These are phyloP conservation scores for Macaria notata DNA, from an alignment of 2,888 invertebrate genomes.

Conservation along the genomic window DNA sequence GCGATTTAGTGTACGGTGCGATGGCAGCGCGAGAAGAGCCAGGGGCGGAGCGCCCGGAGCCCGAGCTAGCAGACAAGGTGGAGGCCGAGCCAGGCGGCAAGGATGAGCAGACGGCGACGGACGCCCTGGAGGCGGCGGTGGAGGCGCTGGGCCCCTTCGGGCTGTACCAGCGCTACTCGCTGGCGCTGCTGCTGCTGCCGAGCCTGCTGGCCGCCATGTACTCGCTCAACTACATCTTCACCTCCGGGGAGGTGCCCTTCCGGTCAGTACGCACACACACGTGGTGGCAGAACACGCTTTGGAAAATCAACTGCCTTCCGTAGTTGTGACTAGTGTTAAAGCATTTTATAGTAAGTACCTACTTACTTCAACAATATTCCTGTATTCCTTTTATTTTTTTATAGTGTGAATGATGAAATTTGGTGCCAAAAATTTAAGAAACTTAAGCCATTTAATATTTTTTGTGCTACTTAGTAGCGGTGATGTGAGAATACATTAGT, in stretches of 20 bases:
- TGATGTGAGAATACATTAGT: no score
- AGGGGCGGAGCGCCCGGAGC: no score
- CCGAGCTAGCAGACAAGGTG: not conserved
- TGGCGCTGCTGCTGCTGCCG: constrained; percentile 69
- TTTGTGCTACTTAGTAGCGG: no score
- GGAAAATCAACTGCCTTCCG: no score
- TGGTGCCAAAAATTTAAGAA: no score
- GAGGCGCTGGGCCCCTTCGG: constrained; percentile 69
- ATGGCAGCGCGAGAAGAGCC: constrained; percentile 18
- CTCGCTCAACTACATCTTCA: constrained; percentile 80
- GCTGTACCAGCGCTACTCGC: constrained; percentile 64
- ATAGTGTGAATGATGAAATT: no score
- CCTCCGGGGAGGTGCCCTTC: constrained; percentile 79
- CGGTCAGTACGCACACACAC: constrained; percentile 59
- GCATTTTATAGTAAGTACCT: no score
- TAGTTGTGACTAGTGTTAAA: no score
- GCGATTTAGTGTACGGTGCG: constrained; percentile 22
- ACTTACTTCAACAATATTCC: no score
- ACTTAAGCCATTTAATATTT: no score
- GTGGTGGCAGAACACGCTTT: no score
- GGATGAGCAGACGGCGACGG: constrained; percentile 21
- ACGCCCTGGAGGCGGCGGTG: constrained; percentile 60
- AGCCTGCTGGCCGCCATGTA: constrained; percentile 77
- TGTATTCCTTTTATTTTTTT: no score
- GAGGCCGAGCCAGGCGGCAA: not conserved